Evolutionary conservation across 2,888 invertebrate species (phyloP), one percentile per base, ranked within the genome.

Genomic region (Ethmia dodecea): DNA sequence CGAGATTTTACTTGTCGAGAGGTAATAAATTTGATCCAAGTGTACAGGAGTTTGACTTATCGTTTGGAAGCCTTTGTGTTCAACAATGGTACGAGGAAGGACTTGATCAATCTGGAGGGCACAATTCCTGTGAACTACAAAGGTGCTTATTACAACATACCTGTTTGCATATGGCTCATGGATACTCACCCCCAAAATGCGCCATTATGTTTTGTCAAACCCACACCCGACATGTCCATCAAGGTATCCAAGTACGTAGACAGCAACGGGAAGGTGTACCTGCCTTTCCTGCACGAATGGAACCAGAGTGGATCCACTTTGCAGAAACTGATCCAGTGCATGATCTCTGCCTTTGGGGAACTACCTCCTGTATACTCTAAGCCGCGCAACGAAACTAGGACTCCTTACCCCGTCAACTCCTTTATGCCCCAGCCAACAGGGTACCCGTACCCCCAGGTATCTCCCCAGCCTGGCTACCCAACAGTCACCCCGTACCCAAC

Each of bases 251-350:
- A 93, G 79, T 96, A 93, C 77, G 98, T 99, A 5, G 98, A 99
- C 75, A 93, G 93, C 60, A 96, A 93, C 79, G 99, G 99, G 20
- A 96, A 96, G 77, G 92, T 99, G 35, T 99, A 98, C 75, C 87
- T 99, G 60, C 99, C 99, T 1, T 99, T 97, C 86, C 87, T 99
- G 40, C 96, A 97, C 63, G 96, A 98, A 53, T 99, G 99, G 99
- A 88, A 89, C 37, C 75, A 65, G 88, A 91, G 90, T 52, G 87
- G 90, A 6, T 98, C 98, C 5, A 97, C 98, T 70, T 81, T 99
- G 47, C 75, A 94, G 35, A 94, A 94, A 28, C 88, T 99, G 13
- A 93, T 99, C 54, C 95, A 97, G 87, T 91, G 96, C 37, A 94
- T 98, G 93, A 92, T 94, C 44, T 89, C 93, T 38, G 94, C 95